Conservation (phyloP, 2,888 invertebrate species). For the Harpalus rufipes region DNA sequence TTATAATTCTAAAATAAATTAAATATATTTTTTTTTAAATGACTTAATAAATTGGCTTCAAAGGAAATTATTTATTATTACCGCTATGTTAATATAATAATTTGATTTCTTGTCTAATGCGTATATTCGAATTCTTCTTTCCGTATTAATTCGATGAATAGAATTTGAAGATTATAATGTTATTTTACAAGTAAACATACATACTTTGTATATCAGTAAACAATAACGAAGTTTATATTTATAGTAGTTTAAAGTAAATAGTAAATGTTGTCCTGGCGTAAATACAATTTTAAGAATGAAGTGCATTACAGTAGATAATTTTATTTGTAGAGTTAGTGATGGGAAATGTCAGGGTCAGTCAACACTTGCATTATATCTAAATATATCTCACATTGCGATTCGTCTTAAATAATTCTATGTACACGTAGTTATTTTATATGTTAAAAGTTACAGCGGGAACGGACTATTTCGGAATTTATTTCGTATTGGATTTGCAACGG, state of each 20-base stretch:
- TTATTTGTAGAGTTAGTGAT: slow-evolving; percentile 37
- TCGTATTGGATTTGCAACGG: too few relatives aligned
- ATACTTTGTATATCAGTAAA: not conserved
- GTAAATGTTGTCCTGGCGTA: not conserved
- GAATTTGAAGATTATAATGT: not conserved
- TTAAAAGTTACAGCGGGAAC: too few relatives aligned
- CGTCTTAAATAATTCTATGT: not conserved
- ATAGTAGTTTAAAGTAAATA: not conserved
- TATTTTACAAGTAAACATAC: not conserved
- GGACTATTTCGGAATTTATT: too few relatives aligned
- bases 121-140: not conserved
- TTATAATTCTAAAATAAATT: too few relatives aligned
- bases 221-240: not conserved
- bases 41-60: too few relatives aligned
- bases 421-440: not conserved
- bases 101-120: too few relatives aligned
- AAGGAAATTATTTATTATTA: too few relatives aligned
- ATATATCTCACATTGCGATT: slow-evolving; percentile 27
- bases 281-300: not conserved
- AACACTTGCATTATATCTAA: slow-evolving; percentile 21
- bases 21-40: too few relatives aligned
- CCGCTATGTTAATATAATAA: too few relatives aligned
- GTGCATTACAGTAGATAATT: not conserved
- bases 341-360: slow-evolving; percentile 42
- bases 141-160: not conserved